A percentile compares a stretch with the other conserved stretches of the same genome.
phyloP scores from a whole-genome alignment of 2,888 invertebrate species.

The Heliconius ethilla region DNA sequence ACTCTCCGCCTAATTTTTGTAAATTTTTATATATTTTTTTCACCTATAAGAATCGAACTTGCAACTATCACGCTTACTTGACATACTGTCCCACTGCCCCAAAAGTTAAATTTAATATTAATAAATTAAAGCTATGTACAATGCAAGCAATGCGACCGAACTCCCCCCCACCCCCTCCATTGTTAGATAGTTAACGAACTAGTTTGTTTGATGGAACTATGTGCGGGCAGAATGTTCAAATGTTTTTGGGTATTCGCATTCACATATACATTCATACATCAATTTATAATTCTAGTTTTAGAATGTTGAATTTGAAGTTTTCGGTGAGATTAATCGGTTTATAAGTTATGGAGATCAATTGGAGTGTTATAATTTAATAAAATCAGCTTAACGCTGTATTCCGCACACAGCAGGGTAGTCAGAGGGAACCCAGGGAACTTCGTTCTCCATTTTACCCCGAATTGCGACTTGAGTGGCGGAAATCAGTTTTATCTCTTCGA shows the following conservation, averaged over 20 bases:
- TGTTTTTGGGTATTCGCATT: neutral
- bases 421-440: too few species aligned
- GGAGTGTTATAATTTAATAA: too few species aligned
- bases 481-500: too few species aligned
- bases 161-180: neutral
- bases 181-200: slow-evolving; percentile 10
- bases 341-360: neutral
- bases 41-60: neutral
- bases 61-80: neutral
- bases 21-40: too few species aligned
- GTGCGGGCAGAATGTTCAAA: slow-evolving; percentile 1
- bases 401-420: too few species aligned
- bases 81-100: neutral
- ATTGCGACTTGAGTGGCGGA: too few species aligned
- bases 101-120: slow-evolving; percentile 3
- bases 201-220: neutral
- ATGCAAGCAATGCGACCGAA: slow-evolving; percentile 9
- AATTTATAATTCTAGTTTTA: neutral
- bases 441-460: too few species aligned
- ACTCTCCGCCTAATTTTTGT: neutral
- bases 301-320: neutral
- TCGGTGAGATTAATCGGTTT: neutral
- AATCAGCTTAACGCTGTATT: too few species aligned
- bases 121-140: neutral
- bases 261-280: neutral